phyloP scores from a whole-genome alignment of 2,888 invertebrate genomes.

The Nesidiocoris tenuis region DNA sequence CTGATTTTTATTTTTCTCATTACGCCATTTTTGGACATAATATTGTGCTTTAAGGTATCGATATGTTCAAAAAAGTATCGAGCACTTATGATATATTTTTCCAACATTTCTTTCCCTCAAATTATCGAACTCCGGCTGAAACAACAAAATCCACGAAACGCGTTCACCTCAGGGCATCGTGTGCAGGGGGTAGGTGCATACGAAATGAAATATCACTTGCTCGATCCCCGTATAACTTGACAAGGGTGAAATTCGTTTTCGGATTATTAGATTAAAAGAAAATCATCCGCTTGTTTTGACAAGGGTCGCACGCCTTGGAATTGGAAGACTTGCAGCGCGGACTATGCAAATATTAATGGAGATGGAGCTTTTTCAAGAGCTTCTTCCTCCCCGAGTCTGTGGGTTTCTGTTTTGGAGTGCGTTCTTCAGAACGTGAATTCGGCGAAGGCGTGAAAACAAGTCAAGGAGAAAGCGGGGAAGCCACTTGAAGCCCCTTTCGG shows the following conservation, averaged over 20 bases:
- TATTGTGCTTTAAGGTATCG: too few species aligned
- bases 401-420: conserved; percentile 10
- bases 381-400: background rate
- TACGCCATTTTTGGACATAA: too few species aligned
- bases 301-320: conserved; percentile 20
- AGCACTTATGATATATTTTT: too few species aligned
- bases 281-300: conserved; percentile 48
- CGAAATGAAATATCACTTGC: conserved; percentile 1
- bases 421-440: background rate
- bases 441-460: conserved; percentile 24
- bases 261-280: conserved; percentile 45
- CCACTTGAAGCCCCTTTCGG: conserved; percentile 6
- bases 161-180: background rate
- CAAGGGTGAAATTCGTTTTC: background rate
- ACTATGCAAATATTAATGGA: conserved; percentile 48
- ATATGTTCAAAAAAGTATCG: too few species aligned
- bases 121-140: conserved; percentile 34
- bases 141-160: too few species aligned
- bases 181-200: background rate
- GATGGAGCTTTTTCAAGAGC: conserved; percentile 28
- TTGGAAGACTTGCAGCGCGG: conserved; percentile 17
- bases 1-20: too few species aligned
- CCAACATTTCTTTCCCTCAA: conserved; percentile 9
- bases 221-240: background rate
- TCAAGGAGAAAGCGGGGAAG: conserved; percentile 2